Evolutionary conservation across 1,140 invertebrate species (phyloP).

Genomic region (Drosophila nigrodunni): DNA sequence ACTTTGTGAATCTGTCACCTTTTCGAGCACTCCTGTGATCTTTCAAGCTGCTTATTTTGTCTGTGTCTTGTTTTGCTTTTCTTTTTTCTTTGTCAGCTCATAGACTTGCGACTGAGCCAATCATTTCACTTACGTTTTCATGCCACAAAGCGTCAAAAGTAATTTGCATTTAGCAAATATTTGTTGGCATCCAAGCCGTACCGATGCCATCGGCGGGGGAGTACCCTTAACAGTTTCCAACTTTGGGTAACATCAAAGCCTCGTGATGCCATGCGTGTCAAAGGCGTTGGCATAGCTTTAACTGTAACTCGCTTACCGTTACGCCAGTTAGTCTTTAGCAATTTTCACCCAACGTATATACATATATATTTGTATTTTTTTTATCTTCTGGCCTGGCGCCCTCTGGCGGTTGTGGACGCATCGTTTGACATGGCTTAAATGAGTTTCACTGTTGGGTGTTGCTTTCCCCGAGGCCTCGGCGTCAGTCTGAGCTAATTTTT

Average conservation of each 20-base stretch:
- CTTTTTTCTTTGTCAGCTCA: conserved; percentile 31
- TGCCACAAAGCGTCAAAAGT: conserved; percentile 75
- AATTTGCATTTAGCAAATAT: conserved; percentile 81
- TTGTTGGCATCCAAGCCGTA: conserved; percentile 39
- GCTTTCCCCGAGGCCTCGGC: conserved; percentile 39
- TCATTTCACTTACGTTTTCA: conserved; percentile 65
- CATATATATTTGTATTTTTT: conserved; percentile 12
- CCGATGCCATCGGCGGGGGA: background rate
- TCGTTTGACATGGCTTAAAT: conserved; percentile 57
- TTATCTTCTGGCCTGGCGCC: conserved; percentile 21
- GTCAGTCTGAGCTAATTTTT: conserved; percentile 61
- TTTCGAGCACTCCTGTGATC: conserved; percentile 28
- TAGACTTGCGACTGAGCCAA: conserved; percentile 49
- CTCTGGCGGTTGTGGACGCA: conserved; percentile 45
- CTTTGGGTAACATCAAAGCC: conserved; percentile 66
- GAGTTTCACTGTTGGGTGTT: conserved; percentile 59
- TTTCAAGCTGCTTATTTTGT: conserved; percentile 26
- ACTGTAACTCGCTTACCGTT: conserved; percentile 62
- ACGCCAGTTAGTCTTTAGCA: conserved; percentile 44
- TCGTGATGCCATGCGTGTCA: conserved; percentile 69
- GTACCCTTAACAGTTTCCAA: background rate
- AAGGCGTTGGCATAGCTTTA: conserved; percentile 78
- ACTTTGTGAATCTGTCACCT: conserved; percentile 28
- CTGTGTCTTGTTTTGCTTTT: background rate
- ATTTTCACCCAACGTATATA: conserved; percentile 32